Conservation (phyloP, 2,797 vertebrate species). For the Pangasius macronema region DNA sequence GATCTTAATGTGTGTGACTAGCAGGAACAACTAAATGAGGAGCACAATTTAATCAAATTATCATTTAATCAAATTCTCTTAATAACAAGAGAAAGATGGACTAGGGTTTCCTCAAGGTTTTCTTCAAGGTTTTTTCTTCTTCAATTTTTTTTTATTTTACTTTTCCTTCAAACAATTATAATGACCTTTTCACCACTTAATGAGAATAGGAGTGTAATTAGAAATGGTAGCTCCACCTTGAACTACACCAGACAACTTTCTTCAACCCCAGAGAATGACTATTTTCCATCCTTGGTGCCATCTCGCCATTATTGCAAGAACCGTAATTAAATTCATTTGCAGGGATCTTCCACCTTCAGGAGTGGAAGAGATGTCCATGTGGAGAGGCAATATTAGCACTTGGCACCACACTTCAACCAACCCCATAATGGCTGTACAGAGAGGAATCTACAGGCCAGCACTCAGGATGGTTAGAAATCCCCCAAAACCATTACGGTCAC, state of each 20-base stretch:
- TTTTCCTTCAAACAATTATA: constrained; percentile 63
- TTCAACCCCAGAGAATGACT: constrained; percentile 51
- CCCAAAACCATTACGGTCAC: constrained; percentile 66
- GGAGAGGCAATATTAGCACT: constrained; percentile 16
- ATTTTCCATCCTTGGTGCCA: constrained; percentile 61
- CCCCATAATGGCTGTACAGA: constrained; percentile 12
- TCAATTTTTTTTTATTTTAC: constrained; percentile 46
- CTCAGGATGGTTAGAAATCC: constrained; percentile 47
- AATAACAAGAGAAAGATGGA: constrained; percentile 58
- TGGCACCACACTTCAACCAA: background rate
- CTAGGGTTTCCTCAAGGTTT: constrained; percentile 55
- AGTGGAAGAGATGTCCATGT: constrained; percentile 8
- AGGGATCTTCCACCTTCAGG: constrained; percentile 40
- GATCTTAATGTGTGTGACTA: constrained; percentile 35
- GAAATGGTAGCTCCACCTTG: constrained; percentile 52
- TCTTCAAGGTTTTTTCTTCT: constrained; percentile 24
- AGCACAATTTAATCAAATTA: constrained; percentile 58
- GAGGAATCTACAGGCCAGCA: constrained; percentile 23
- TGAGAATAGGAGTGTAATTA: constrained; percentile 81
- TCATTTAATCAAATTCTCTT: constrained; percentile 44
- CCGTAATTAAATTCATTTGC: constrained; percentile 72
- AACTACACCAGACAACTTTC: constrained; percentile 49
- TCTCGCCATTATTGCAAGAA: constrained; percentile 57
- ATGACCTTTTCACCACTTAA: constrained; percentile 71
- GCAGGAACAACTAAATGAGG: constrained; percentile 28